Evolutionary conservation across 2,888 invertebrate genomes (phyloP), one percentile per base, ranked within the genome.

Genomic region (Nysson spinosus): DNA sequence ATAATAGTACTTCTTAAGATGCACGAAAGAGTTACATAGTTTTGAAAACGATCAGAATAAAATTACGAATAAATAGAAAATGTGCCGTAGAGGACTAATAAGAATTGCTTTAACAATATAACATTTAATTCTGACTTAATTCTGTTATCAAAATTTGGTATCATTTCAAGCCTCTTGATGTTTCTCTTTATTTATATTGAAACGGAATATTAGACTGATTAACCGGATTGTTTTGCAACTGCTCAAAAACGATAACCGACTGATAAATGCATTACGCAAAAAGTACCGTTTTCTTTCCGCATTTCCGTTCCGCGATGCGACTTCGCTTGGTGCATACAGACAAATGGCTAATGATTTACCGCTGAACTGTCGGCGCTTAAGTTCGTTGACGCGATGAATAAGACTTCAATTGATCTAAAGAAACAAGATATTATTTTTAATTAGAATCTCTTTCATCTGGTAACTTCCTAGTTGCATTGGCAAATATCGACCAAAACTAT

Each of bases 321-420:
- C 51, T 46, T 52, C 39, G 43, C 20, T 17, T 24, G 17, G 28
- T 22, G 39, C 54, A 22, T 34, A 35, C 42, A 43, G 40, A 54
- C 37, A 26, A 28, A 9, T 14, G 12, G 24, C 26, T 16, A 34
- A 50, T 65, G 44, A 65, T 65, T 47, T 65, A 54, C 54, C 61
- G 64, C 61, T 61, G 54, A 64, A 61, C 43, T 50, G 49, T 54
- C 52, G 49, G 22, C 37, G 43, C 43, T 11, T 12, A 49, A 43
- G 52, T 64, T 64, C 61, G 61, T 60, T 52, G 63, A 64, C 47
- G 52, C 3, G 17, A 32, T 28, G 34, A 52, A 30, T 50, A 40
- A n/a, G 17, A 7, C 22, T 26, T 26, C 1, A 46, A 58, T 46
- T 46, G 20, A 42, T 47, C 20, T 42, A 12, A 11, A 39, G 14